These are phyloP conservation scores for Chiroxiphia lanceolata DNA, from an alignment of 2,797 vertebrate species.

Conservation along the genomic window DNA sequence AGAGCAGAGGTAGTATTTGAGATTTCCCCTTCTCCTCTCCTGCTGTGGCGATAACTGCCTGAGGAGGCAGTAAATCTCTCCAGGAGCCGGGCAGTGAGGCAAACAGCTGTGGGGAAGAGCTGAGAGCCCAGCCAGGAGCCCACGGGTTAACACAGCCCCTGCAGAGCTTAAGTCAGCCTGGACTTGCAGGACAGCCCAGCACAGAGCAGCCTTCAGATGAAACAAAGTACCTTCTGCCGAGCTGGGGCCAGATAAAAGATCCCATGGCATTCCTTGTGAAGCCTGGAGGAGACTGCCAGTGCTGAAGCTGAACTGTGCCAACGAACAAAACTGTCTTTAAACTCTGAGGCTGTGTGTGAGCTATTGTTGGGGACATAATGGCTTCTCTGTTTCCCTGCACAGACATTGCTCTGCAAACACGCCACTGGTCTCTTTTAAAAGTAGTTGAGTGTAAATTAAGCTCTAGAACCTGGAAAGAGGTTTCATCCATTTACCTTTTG, in stretches of 20 bases:
- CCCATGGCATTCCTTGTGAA: slow-evolving; percentile 36
- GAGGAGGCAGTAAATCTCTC: neutral
- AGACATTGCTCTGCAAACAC: slow-evolving; percentile 21
- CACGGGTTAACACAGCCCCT: neutral
- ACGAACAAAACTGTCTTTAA: slow-evolving; percentile 52
- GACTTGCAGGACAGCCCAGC: slow-evolving; percentile 5
- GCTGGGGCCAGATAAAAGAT: slow-evolving; percentile 49
- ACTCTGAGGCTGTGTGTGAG: slow-evolving; percentile 55
- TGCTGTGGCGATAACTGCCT: neutral
- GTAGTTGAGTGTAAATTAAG: slow-evolving; percentile 37
- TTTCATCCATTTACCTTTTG: slow-evolving; percentile 33
- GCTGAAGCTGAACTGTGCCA: slow-evolving; percentile 59
- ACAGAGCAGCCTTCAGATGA: slow-evolving; percentile 40
- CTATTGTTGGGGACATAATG: slow-evolving; percentile 62
- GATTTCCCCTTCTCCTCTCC: neutral
- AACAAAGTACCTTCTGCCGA: slow-evolving; percentile 54
- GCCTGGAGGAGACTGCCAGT: slow-evolving; percentile 57
- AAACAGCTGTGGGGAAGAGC: neutral
- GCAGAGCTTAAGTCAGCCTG: accelerated
- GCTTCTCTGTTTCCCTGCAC: slow-evolving; percentile 55
- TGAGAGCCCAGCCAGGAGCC: neutral
- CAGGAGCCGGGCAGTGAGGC: neutral
- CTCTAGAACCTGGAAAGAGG: slow-evolving; percentile 18
- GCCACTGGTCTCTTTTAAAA: slow-evolving; percentile 34
- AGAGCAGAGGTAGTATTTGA: neutral